These are phyloP conservation scores for Sciurus niger DNA, from an alignment of 2,113 vertebrate genomes.

Conservation along the genomic window DNA sequence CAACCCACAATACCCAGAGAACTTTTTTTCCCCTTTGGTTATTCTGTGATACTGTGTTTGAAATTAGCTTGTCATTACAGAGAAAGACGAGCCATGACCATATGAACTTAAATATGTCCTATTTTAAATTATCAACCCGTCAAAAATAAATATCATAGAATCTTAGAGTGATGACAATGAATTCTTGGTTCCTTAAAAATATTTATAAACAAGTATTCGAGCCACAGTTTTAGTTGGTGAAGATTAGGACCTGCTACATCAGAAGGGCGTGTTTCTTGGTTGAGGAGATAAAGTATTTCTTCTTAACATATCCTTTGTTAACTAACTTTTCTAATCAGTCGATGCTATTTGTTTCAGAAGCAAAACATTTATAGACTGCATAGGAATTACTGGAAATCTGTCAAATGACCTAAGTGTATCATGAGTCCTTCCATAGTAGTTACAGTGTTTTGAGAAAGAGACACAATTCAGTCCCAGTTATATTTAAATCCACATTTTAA, in stretches of 20 bases:
- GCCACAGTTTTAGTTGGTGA: constrained; percentile 26
- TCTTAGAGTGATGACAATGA: neutral
- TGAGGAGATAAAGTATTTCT: constrained; percentile 16
- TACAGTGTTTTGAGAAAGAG: neutral
- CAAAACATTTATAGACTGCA: constrained; percentile 42
- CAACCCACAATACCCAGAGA: neutral
- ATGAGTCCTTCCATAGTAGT: neutral
- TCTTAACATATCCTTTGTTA: constrained; percentile 51
- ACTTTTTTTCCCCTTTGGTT: neutral
- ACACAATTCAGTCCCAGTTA: neutral
- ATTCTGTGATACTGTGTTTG: neutral
- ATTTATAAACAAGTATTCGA: constrained; percentile 34
- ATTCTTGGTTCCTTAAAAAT: neutral
- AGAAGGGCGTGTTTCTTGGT: neutral
- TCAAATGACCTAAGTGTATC: neutral
- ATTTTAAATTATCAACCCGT: neutral
- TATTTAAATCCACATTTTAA: neutral
- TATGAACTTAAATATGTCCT: neutral
- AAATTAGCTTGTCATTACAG: neutral
- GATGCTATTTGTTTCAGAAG: neutral
- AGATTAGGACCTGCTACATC: neutral
- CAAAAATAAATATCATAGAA: neutral
- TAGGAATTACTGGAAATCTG: neutral
- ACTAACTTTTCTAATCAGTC: constrained; percentile 4
- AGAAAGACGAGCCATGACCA: neutral